These are phyloP conservation scores for Metaphire vulgaris DNA, from an alignment of 1,140 invertebrate genomes.

Conservation along the genomic window DNA sequence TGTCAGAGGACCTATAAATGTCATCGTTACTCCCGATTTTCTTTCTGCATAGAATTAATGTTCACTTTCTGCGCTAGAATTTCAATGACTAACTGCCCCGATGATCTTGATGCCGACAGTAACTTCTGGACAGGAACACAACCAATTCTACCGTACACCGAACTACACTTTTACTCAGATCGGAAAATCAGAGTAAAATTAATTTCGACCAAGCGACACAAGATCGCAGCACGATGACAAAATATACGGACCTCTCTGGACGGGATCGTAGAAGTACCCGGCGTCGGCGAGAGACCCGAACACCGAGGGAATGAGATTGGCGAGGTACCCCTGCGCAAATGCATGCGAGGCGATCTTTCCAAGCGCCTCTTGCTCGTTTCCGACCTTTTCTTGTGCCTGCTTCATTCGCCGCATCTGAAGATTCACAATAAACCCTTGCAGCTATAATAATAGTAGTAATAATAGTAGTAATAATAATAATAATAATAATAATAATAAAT, in stretches of 20 bases:
- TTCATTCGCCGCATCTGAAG: constrained; percentile 45
- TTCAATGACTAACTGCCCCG: neutral
- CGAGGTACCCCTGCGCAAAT: constrained; percentile 73
- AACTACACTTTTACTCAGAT: neutral
- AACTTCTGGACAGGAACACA: neutral
- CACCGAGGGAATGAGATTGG: constrained; percentile 73
- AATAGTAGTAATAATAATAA: neutral
- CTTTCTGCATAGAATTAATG: too few species aligned
- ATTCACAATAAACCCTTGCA: neutral
- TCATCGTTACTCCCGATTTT: too few species aligned
- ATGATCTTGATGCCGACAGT: neutral
- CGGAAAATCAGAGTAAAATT: neutral
- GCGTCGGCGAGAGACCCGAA: constrained; percentile 69
- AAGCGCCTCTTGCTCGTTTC: constrained; percentile 64
- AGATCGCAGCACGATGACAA: too few species aligned
- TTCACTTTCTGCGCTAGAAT: too few species aligned
- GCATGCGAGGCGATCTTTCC: constrained; percentile 72
- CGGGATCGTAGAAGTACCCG: constrained; percentile 66
- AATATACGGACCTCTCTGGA: constrained; percentile 58
- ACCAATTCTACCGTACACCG: neutral
- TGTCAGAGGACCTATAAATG: too few species aligned
- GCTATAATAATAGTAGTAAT: too few species aligned
- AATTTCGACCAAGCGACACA: too few species aligned
- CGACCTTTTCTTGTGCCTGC: constrained; percentile 57
- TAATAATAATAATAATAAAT: too few species aligned